A percentile compares a stretch with the other conserved stretches of the same genome.
Evolutionary conservation across 2,113 vertebrate species (phyloP).

Genomic region (Pomatostomus ruficeps): DNA sequence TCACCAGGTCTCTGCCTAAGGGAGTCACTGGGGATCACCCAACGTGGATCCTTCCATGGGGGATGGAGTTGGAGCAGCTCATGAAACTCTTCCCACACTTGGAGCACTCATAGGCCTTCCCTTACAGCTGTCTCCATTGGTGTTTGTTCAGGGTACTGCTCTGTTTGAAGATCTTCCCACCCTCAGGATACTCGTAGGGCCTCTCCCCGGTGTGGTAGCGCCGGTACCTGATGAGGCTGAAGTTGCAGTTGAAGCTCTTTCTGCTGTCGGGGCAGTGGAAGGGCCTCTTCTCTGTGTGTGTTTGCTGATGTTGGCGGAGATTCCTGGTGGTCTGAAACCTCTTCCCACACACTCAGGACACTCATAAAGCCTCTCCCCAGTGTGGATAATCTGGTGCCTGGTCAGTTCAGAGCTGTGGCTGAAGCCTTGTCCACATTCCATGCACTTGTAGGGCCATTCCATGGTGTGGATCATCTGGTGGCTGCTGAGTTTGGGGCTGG

Average conservation of each 20-base stretch:
- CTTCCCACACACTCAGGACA: background rate
- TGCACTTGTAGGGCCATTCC: background rate
- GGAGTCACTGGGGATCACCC: background rate
- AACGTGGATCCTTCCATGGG: background rate
- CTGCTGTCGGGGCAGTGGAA: too few relatives aligned
- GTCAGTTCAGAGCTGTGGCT: background rate
- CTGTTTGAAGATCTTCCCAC: background rate
- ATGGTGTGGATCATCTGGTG: background rate
- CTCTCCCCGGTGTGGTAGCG: background rate
- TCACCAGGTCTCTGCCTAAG: too few relatives aligned
- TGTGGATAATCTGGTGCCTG: background rate
- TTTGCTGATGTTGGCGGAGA: too few relatives aligned
- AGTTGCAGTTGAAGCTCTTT: background rate
- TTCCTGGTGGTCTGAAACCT: too few relatives aligned
- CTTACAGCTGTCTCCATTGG: too few relatives aligned
- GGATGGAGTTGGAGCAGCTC: background rate
- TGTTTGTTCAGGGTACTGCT: background rate
- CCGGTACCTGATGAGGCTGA: too few relatives aligned
- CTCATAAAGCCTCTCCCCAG: too few relatives aligned
- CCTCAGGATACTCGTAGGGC: background rate
- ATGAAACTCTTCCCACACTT: background rate
- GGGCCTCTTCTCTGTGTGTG: too few relatives aligned
- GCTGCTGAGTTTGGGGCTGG: background rate
- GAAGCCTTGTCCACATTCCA: background rate
- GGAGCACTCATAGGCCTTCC: background rate